Base-by-base conservation (phyloP, 2,888 invertebrate genomes). In the Andrena dorsata region DNA sequence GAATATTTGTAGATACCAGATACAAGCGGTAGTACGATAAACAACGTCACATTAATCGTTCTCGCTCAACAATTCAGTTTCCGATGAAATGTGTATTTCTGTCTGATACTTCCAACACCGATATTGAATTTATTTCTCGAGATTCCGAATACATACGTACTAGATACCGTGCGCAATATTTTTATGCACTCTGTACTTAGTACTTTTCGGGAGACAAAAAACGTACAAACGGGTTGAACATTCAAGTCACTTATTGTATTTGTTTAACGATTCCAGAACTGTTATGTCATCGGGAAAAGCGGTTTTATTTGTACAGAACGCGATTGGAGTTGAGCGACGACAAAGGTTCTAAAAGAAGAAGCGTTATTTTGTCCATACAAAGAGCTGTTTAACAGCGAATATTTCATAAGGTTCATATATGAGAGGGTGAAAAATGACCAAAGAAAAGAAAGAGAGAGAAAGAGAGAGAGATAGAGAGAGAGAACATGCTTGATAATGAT, bases 321-420 rank as follows among this genome's bases (percentile, higher is more conserved):
- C 49, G 51, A 63, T 65, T 61, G 69, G 61, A 80, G 82, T 87
- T 71, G 68, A 78, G 63, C 51, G 71, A 66, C 73, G 80, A 81
- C 60, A n/a, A 82, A 76, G 35, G 82, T 87, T 87, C 82, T 85
- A 76, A 85, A 86, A 72, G 35, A 84, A 51, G 53, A 69, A 28
- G 26, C 63, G 70, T 84, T 82, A 88, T 87, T 87, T 87, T 87
- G 84, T 63, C 76, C 74, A 80, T 69, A 66, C n/a, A 73, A 76
- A 71, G 69, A 80, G 64, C 63, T 79, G 71, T 84, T 58, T 76
- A 65, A 81, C 71, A 81, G 77, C 72, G 53, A 65, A 32, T 75
- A 82, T 80, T 86, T 71, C 80, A 84, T 81, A 87, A 75, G 58
- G 47, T 84, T 82, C 73, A 76, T 80, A 86, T 75, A 70, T 28